Conservation (phyloP, 2,888 invertebrate genomes). For the Neria commutata region DNA sequence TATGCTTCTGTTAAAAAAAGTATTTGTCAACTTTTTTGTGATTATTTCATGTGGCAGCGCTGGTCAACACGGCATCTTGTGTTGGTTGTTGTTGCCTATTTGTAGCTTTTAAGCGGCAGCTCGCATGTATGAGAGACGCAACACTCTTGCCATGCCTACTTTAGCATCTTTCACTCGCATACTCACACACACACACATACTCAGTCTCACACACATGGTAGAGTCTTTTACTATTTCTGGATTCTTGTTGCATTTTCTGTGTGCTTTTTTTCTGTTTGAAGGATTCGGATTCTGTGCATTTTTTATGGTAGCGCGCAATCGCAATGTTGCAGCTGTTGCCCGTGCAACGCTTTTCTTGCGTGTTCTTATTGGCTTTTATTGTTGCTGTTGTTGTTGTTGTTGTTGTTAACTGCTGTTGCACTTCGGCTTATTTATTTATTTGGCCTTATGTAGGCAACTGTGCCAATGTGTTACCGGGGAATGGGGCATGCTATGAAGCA, state of each 20-base stretch:
- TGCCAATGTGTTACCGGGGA: constrained; percentile 38
- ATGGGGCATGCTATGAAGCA: not conserved
- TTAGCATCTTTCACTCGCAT: not conserved
- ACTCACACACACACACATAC: not conserved
- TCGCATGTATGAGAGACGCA: not conserved
- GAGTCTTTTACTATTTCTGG: too few species aligned
- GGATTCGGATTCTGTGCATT: not conserved
- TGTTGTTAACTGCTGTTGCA: not conserved
- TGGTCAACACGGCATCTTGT: too few species aligned
- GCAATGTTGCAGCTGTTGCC: not conserved
- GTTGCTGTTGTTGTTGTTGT: not conserved
- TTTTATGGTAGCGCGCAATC: not conserved
- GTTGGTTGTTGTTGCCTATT: too few species aligned
- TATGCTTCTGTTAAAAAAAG: too few species aligned
- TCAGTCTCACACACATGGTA: not conserved
- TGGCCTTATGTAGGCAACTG: constrained; percentile 25
- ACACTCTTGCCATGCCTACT: too few species aligned
- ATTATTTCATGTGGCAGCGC: too few species aligned
- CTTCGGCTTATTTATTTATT: not conserved
- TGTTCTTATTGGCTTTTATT: not conserved
- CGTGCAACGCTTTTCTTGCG: not conserved
- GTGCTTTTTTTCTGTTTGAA: too few species aligned
- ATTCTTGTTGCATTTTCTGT: too few species aligned
- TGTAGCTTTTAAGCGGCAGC: not conserved
- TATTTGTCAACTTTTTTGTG: too few species aligned